Percentiles rank a stretch among this genome's conserved stretches.
These are phyloP conservation scores for Anomalospiza imberbis DNA, from an alignment of 2,797 vertebrate genomes.

Conservation along the genomic window DNA sequence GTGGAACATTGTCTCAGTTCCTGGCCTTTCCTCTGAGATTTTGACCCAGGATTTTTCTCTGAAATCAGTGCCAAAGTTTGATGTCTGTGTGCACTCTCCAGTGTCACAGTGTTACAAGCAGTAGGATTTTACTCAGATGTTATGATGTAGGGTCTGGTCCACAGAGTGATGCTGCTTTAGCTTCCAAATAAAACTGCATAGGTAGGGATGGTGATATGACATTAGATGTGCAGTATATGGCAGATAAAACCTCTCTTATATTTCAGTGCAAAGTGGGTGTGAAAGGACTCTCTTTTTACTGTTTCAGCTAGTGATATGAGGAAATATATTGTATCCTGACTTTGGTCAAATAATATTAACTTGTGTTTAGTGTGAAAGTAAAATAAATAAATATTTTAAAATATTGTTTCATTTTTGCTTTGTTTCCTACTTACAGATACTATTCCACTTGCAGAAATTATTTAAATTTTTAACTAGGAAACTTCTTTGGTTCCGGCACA, in stretches of 20 bases:
- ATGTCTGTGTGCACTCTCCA: neutral
- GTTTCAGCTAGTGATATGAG: neutral
- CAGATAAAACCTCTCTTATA: neutral
- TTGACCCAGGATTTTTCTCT: neutral
- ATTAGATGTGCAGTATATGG: neutral
- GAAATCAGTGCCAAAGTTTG: neutral
- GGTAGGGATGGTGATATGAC: neutral
- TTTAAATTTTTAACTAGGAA: neutral
- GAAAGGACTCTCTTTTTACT: neutral
- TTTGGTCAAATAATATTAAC: neutral
- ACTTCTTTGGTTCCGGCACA: neutral
- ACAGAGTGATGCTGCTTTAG: neutral
- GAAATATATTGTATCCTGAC: slow-evolving; percentile 18
- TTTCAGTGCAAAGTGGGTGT: neutral
- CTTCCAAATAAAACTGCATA: neutral
- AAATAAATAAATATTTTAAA: slow-evolving; percentile 49
- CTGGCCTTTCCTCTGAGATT: neutral
- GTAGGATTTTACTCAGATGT: neutral
- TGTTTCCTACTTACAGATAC: slow-evolving; percentile 1
- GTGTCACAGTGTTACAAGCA: neutral
- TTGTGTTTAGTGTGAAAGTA: slow-evolving; percentile 29
- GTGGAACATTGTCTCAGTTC: neutral
- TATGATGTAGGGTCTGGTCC: neutral
- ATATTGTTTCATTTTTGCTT: slow-evolving; percentile 23
- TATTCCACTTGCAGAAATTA: neutral